Percentiles rank a stretch among this genome's conserved stretches.
phyloP scores from a whole-genome alignment of 2,113 vertebrate species.

The Mus spicilegus region DNA sequence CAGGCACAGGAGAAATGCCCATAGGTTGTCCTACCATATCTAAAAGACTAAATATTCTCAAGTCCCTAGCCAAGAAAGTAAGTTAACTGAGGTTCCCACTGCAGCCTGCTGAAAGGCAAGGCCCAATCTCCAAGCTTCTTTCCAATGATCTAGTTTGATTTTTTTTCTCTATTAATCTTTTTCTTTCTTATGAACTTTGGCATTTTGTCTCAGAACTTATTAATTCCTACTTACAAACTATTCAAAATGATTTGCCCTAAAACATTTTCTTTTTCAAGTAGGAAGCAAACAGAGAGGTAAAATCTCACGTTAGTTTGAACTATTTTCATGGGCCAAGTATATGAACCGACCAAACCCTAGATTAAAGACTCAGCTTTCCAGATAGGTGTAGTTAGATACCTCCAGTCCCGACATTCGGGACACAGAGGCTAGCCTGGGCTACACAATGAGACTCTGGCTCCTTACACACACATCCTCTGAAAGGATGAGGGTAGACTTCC shows the following conservation, averaged over 20 bases:
- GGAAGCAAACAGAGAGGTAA: constrained; percentile 7
- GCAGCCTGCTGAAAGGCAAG: background rate
- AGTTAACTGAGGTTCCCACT: background rate
- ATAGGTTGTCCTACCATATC: background rate
- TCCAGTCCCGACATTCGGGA: background rate
- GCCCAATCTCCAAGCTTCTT: background rate
- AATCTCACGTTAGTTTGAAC: background rate
- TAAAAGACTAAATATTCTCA: constrained; percentile 43
- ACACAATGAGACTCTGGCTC: background rate
- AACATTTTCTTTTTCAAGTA: constrained; percentile 1
- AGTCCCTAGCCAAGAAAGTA: background rate
- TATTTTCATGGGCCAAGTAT: background rate
- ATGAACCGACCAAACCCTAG: constrained; percentile 14
- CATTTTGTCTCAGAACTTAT: constrained; percentile 53
- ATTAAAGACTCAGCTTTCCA: constrained; percentile 6
- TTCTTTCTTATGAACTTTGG: background rate
- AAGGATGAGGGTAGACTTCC: background rate
- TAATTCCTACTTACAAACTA: constrained; percentile 24
- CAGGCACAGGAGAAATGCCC: background rate
- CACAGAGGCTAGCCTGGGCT: background rate
- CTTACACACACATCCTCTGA: background rate
- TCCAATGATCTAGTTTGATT: constrained; percentile 5
- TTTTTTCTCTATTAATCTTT: constrained; percentile 12
- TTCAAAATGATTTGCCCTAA: constrained; percentile 26
- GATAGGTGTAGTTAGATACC: background rate